These are phyloP conservation scores for Gallinago undulata DNA, from an alignment of 2,113 vertebrate species.

Conservation along the genomic window DNA sequence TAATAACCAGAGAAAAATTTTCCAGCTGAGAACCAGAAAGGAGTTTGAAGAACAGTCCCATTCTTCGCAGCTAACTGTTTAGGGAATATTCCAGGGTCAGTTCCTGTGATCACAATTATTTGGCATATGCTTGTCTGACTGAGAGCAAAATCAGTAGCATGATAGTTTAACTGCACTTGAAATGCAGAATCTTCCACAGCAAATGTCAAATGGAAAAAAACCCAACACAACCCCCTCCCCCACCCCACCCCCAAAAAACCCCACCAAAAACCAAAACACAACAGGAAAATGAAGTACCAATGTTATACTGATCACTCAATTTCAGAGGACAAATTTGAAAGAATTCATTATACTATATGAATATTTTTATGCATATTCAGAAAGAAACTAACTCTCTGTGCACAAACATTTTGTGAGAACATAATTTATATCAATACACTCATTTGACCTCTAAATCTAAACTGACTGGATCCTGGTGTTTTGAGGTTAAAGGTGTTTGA, in stretches of 20 bases:
- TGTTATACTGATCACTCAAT: neutral
- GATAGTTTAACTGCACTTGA: neutral
- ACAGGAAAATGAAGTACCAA: neutral
- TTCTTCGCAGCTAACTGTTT: neutral
- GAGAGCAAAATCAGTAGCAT: neutral
- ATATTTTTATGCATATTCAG: neutral
- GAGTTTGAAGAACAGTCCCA: neutral
- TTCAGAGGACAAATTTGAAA: neutral
- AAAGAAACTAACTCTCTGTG: neutral
- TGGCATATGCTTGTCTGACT: neutral
- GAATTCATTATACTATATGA: neutral
- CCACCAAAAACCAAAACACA: neutral
- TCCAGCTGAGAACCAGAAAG: neutral
- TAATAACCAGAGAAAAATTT: neutral
- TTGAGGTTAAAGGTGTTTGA: neutral
- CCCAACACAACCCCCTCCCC: no score
- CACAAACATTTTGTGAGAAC: neutral
- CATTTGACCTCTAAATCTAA: neutral
- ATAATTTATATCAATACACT: neutral
- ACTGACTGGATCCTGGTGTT: neutral
- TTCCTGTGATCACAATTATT: neutral
- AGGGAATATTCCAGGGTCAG: neutral
- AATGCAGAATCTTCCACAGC: neutral
- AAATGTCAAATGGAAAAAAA: neutral
- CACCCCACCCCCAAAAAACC: no score